Evolutionary conservation across 2,797 vertebrate genomes (phyloP), one percentile per base, ranked within the genome.

Genomic region (Miichthys miiuy): DNA sequence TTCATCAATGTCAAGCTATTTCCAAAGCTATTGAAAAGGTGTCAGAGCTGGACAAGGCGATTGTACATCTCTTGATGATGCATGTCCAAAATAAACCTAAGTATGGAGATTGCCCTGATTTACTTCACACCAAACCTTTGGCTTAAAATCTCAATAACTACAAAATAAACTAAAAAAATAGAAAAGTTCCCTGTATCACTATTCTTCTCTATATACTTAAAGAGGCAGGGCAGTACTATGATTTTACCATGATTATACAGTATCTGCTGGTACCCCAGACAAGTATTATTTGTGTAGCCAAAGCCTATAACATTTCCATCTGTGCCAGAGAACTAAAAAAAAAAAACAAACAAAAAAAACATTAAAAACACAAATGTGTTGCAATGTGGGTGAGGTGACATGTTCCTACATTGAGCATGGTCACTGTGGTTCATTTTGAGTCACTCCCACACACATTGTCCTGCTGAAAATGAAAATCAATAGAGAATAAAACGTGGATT

Each of bases 1-100:
- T 67, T 65, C 38, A 68, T 17, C 14, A 55, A 14, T 16, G 16
- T 8, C 0, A 9, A 41, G n/a, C 62, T 78, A 61, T 70, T 78
- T 65, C 47, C 44, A 52, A 47, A 57, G 50, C 51, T 25, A 41
- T 41, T 11, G 25, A 23, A 44, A 21, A 75, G 48, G 44, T 27
- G 20, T 51, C 21, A 48, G 13, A 18, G 17, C 62, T 10, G 8
- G 2, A 44, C 34, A 9, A 46, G 20, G 10, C 27, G 21, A 38
- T 4, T 25, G 1, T 4, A 4, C 4, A 41, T 34, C 38, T 48
- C 42, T 20, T 30, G 54, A 65, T 14, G 41, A 6, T 51, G 6
- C 10, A 17, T 4, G 20, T 10, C 8, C 47, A 18, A 41, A 67
- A 21, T 55, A 25, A 75, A 46, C 16, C 13, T 34, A 13, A 42